Evolutionary conservation across 2,113 vertebrate genomes (phyloP).

Genomic region (Riparia riparia): DNA sequence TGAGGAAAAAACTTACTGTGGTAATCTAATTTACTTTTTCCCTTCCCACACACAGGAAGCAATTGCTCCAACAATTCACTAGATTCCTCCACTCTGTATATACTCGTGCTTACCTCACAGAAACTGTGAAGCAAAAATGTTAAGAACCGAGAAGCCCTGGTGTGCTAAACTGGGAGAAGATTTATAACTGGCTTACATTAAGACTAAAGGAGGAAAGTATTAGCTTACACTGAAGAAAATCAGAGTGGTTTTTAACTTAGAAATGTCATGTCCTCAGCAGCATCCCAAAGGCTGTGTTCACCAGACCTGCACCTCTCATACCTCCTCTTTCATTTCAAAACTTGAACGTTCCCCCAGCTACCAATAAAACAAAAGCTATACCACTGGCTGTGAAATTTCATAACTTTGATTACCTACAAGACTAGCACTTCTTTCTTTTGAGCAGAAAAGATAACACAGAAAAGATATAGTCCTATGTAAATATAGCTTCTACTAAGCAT

Average conservation of each 20-base stretch:
- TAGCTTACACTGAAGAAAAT: not conserved
- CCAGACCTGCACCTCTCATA: not conserved
- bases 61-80: not conserved
- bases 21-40: not conserved
- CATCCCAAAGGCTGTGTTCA: not conserved
- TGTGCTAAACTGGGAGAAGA: not conserved
- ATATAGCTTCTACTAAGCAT: not conserved
- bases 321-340: not conserved
- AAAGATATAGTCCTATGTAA: not conserved
- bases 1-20: not conserved
- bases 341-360: not conserved
- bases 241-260: not conserved
- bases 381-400: not conserved
- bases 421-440: not conserved
- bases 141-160: not conserved
- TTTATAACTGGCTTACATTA: not conserved
- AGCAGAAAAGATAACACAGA: not conserved
- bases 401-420: not conserved
- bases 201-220: not conserved
- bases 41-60: not conserved
- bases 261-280: fast-evolving
- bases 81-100: not conserved
- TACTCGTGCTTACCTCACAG: not conserved
- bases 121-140: not conserved
- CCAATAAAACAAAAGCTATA: not conserved